Percentiles rank a stretch among this genome's conserved stretches.
Conservation (phyloP, 2,113 vertebrate species). For the Cettia cetti region DNA sequence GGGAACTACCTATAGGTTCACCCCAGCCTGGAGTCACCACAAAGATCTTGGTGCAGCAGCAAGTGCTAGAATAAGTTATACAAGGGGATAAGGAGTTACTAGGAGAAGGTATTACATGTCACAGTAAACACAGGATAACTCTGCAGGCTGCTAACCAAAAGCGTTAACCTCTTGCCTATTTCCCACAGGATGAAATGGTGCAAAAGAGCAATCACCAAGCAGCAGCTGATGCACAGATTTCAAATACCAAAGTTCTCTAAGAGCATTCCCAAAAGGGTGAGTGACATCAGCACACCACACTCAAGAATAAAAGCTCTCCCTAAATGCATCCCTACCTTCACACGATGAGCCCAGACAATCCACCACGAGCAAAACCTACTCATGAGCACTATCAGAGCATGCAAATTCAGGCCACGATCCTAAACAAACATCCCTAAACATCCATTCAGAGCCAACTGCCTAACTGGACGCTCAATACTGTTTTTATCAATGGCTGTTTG, state of each 20-base stretch:
- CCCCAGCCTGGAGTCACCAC: neutral
- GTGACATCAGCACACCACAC: neutral
- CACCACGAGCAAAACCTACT: fast-evolving
- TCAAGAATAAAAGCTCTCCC: neutral
- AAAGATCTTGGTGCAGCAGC: neutral
- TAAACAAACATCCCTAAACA: neutral
- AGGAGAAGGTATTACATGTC: neutral
- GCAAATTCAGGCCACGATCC: neutral
- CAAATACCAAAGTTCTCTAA: neutral
- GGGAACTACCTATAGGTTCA: neutral
- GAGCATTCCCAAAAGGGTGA: neutral
- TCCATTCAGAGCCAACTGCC: neutral
- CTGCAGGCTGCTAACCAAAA: fast-evolving
- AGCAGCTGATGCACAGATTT: neutral
- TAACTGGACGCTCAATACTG: fast-evolving
- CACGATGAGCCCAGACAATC: fast-evolving
- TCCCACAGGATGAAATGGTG: neutral
- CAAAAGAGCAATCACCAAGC: neutral
- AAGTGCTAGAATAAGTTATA: neutral
- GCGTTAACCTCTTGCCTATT: neutral
- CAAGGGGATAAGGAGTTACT: neutral
- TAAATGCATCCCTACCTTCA: fast-evolving
- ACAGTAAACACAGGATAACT: neutral
- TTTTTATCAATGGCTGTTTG: neutral
- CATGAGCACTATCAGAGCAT: neutral